Conservation (phyloP, 2,113 vertebrate genomes). For the Promerops cafer region DNA sequence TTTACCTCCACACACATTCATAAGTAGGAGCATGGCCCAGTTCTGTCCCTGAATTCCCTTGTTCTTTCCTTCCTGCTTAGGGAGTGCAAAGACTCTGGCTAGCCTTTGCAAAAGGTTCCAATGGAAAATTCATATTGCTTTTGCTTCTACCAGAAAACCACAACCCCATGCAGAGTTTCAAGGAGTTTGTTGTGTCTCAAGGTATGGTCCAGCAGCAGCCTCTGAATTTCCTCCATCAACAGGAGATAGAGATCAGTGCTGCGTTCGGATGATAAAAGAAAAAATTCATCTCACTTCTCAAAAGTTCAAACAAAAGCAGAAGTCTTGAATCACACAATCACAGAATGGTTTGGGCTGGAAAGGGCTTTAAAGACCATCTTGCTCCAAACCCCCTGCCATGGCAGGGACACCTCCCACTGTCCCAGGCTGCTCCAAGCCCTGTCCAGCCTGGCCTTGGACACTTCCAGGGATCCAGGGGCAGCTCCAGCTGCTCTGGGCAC, state of each 20-base stretch:
- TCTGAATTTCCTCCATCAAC: background rate
- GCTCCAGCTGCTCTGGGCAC: background rate
- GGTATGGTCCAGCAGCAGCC: background rate
- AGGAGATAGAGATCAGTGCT: background rate
- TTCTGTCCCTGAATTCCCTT: background rate
- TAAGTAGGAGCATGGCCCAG: background rate
- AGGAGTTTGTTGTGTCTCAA: background rate
- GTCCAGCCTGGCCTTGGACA: fast-evolving
- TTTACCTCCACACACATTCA: background rate
- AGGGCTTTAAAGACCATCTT: background rate
- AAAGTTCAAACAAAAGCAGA: background rate
- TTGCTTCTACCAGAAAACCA: background rate
- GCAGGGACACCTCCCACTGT: fast-evolving
- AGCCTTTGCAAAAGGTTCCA: background rate
- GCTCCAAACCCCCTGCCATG: background rate
- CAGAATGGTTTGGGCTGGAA: background rate
- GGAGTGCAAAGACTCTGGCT: background rate
- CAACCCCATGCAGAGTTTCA: background rate
- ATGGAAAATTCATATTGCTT: background rate
- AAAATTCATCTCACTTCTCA: background rate
- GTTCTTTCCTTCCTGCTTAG: background rate
- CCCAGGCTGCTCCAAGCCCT: fast-evolving
- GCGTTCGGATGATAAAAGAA: fast-evolving
- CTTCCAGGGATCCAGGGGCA: background rate
- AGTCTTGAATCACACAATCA: background rate